Percentiles rank a stretch among this genome's conserved stretches.
Evolutionary conservation across 2,113 vertebrate species (phyloP).

Genomic region (Actenoides hombroni): DNA sequence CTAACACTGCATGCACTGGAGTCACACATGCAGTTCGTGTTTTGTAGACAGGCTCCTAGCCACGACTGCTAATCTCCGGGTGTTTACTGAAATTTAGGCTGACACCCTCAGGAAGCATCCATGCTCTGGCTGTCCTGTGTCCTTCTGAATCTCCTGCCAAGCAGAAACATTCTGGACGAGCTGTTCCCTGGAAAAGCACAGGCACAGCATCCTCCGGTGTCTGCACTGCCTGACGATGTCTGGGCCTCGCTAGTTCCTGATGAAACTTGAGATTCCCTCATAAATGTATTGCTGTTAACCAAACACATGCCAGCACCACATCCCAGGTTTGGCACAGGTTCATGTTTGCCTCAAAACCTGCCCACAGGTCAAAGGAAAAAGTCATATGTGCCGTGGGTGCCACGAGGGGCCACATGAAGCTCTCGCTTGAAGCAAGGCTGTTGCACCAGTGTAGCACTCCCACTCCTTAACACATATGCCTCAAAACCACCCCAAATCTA

Average conservation of each 20-base stretch:
- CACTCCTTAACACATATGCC: rapidly evolving
- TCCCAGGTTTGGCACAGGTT: not conserved
- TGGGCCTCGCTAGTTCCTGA: rapidly evolving
- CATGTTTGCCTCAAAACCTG: not conserved
- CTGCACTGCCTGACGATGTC: rapidly evolving
- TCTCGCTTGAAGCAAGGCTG: not conserved
- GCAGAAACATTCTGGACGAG: not conserved
- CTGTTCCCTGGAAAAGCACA: not conserved
- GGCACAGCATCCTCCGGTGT: not conserved
- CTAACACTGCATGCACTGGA: rapidly evolving
- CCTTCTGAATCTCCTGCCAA: not conserved
- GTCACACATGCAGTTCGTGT: not conserved
- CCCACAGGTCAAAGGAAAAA: not conserved
- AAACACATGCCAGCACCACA: rapidly evolving
- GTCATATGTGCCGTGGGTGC: rapidly evolving
- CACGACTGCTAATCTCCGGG: rapidly evolving
- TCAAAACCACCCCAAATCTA: not conserved
- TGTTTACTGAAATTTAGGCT: not conserved
- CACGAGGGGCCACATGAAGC: rapidly evolving
- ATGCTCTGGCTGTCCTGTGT: not conserved
- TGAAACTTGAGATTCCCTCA: not conserved
- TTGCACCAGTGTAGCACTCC: not conserved
- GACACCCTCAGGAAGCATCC: rapidly evolving
- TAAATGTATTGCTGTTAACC: rapidly evolving
- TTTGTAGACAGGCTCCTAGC: not conserved